Conservation (phyloP, 2,888 invertebrate genomes). For the Rotaria sp. region DNA sequence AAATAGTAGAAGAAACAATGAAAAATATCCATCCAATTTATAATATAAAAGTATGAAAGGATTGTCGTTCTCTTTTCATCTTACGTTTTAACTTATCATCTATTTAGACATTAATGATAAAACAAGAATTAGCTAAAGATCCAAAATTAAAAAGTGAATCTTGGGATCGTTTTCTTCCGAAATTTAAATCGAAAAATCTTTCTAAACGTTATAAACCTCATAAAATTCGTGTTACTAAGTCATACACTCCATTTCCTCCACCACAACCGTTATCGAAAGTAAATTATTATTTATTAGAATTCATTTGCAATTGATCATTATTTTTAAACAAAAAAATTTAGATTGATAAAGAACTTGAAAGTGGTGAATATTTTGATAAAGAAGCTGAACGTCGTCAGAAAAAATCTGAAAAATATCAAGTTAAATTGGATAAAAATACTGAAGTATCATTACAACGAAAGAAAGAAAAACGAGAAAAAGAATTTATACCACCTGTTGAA, state of each 20-base stretch:
- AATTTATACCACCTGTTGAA: neutral
- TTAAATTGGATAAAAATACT: conserved; percentile 35
- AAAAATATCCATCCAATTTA: conserved; percentile 97
- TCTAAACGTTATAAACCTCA: conserved; percentile 79
- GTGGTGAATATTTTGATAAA: conserved; percentile 86
- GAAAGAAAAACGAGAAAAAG: conserved; percentile 24
- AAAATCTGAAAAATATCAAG: conserved; percentile 27
- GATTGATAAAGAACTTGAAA: conserved; percentile 79
- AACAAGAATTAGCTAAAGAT: conserved; percentile 84
- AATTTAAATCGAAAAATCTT: conserved; percentile 80
- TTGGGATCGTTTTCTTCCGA: conserved; percentile 92
- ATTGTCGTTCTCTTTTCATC: too few relatives aligned
- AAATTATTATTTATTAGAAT: neutral
- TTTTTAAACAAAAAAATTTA: neutral
- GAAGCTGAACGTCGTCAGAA: conserved; percentile 27
- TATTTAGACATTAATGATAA: conserved; percentile 87
- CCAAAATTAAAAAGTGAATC: conserved; percentile 80
- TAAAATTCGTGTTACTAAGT: conserved; percentile 78
- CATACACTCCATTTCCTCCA: conserved; percentile 95
- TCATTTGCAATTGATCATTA: neutral
- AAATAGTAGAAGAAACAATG: conserved; percentile 91
- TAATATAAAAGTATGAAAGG: conserved; percentile 65
- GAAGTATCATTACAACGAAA: neutral
- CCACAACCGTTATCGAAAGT: conserved; percentile 77
- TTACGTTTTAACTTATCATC: neutral